A percentile compares a stretch with the other conserved stretches of the same genome.
phyloP scores from a whole-genome alignment of 2,113 vertebrate species.

The Platanista minor region DNA sequence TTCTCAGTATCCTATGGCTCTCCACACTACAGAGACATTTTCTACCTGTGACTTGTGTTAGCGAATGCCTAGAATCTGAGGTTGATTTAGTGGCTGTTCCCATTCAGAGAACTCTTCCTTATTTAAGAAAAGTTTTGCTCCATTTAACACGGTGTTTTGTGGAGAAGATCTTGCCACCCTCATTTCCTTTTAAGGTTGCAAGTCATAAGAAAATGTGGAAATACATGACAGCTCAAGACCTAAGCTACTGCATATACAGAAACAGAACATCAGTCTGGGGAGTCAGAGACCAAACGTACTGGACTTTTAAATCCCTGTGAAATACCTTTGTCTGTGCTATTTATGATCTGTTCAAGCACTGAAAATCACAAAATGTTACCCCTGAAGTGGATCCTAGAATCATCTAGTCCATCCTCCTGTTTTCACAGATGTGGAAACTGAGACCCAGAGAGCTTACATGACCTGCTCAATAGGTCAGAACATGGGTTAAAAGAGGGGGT shows the following conservation, averaged over 20 bases:
- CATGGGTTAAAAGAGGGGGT: not conserved
- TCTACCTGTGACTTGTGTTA: not conserved
- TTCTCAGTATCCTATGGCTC: not conserved
- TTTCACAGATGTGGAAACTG: not conserved
- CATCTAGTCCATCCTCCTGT: not conserved
- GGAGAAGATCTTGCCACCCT: not conserved
- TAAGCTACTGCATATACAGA: not conserved
- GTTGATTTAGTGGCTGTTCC: not conserved
- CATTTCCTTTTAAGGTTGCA: not conserved
- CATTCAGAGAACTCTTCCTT: not conserved
- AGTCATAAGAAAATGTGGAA: conserved; percentile 6
- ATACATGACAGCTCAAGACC: not conserved
- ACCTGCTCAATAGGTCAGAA: not conserved
- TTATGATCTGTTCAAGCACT: not conserved
- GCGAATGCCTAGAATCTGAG: not conserved
- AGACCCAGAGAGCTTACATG: not conserved
- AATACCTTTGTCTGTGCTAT: not conserved
- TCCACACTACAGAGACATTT: not conserved
- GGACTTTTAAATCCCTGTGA: not conserved
- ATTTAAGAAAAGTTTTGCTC: conserved; percentile 14
- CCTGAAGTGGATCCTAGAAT: not conserved
- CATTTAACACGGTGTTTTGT: not conserved
- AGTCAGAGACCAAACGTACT: not conserved
- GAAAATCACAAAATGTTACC: not conserved
- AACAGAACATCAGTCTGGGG: not conserved